These are phyloP conservation scores for Epistrophe eligans DNA, from an alignment of 2,888 invertebrate species.

Conservation along the genomic window DNA sequence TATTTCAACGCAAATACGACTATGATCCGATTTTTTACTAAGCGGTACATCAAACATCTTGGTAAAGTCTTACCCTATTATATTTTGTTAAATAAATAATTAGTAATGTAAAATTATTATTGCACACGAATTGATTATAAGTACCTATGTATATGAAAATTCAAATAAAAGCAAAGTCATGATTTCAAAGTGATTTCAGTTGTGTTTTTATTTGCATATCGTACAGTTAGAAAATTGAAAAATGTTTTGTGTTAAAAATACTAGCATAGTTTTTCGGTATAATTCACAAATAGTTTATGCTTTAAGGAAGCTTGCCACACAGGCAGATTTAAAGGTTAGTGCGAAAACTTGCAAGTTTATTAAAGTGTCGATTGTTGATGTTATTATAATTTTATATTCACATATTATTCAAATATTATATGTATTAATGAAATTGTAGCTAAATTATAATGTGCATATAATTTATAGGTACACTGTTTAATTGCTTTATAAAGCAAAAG, in stretches of 20 bases:
- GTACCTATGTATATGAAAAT: neutral
- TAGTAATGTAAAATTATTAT: neutral
- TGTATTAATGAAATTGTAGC: no score
- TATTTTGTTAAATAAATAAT: no score
- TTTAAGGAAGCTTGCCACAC: neutral
- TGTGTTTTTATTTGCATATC: neutral
- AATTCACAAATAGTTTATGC: no score
- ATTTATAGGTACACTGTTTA: no score
- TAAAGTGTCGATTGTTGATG: no score
- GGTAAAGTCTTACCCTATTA: neutral
- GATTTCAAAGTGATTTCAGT: neutral
- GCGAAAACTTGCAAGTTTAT: no score
- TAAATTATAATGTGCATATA: no score
- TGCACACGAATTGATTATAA: neutral
- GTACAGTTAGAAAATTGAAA: neutral
- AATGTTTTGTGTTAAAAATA: conserved; percentile 10
- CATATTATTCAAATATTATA: no score
- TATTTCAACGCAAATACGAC: no score
- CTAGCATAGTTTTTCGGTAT: neutral
- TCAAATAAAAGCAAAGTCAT: neutral
- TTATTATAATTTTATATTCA: no score
- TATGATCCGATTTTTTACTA: no score
- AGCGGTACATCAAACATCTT: neutral
- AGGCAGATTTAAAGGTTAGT: neutral
- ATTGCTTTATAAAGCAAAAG: no score